These are phyloP conservation scores for Corynorhinus townsendii DNA, from an alignment of 2,113 vertebrate species.

Conservation along the genomic window DNA sequence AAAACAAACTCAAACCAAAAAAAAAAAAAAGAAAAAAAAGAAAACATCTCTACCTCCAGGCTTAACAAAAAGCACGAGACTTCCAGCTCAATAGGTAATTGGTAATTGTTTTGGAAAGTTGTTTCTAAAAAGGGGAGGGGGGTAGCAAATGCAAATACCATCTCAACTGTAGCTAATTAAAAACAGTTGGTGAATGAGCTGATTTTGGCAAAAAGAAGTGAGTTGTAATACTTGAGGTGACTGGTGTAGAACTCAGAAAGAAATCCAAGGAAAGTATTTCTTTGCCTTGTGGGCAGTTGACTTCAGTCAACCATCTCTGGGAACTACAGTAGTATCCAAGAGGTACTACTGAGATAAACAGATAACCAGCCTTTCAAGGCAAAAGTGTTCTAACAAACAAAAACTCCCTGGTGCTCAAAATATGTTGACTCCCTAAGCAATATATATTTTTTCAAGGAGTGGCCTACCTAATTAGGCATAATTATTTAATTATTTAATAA, in stretches of 20 bases:
- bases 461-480: background rate
- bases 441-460: background rate
- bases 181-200: slow-evolving; percentile 51
- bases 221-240: slow-evolving; percentile 45
- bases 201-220: slow-evolving; percentile 52
- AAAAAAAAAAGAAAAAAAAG: background rate
- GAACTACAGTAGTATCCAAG: background rate
- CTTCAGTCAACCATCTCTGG: background rate
- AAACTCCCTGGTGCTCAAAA: background rate
- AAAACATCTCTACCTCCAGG: background rate
- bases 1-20: slow-evolving; percentile 36
- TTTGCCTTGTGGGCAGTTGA: slow-evolving; percentile 2
- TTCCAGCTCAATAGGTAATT: slow-evolving; percentile 49
- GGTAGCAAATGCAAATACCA: background rate
- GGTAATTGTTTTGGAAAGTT: slow-evolving; percentile 67
- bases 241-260: background rate
- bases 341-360: background rate
- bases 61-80: slow-evolving; percentile 42
- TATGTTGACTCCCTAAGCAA: background rate
- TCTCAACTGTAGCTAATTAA: slow-evolving; percentile 48
- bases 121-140: slow-evolving; percentile 24
- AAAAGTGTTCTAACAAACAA: background rate
- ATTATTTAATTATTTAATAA: background rate
- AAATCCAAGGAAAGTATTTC: slow-evolving; percentile 10
- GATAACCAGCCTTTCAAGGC: background rate